Evolutionary conservation across 2,113 vertebrate genomes (phyloP).

Genomic region (Blennius ocellaris): DNA sequence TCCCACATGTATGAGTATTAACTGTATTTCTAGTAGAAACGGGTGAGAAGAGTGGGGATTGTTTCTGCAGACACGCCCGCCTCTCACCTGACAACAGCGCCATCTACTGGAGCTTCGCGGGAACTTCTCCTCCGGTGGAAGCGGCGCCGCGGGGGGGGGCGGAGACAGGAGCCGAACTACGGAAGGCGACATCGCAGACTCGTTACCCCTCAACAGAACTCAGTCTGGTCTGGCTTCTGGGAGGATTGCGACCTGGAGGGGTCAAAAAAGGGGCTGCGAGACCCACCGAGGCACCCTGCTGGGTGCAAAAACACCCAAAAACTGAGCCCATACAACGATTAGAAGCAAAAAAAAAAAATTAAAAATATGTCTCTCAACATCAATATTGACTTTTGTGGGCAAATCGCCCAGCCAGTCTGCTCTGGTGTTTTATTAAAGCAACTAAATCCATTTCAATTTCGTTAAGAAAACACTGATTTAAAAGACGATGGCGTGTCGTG

Average conservation of each 20-base stretch:
- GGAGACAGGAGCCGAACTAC: slow-evolving; percentile 13
- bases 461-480: slow-evolving; percentile 59
- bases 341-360: background rate
- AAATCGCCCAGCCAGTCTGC: slow-evolving; percentile 21
- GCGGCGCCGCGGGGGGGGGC: background rate
- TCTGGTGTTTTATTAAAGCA: slow-evolving; percentile 68
- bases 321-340: too few species aligned
- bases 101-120: slow-evolving; percentile 45
- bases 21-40: too few species aligned
- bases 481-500: slow-evolving; percentile 32
- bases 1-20: too few species aligned
- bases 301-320: too few species aligned
- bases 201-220: too few species aligned
- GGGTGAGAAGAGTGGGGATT: background rate
- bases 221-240: too few species aligned
- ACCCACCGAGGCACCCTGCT: too few species aligned
- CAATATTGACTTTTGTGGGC: background rate
- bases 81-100: slow-evolving; percentile 43
- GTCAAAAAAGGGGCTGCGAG: too few species aligned
- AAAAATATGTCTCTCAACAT: background rate
- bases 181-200: background rate
- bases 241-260: too few species aligned
- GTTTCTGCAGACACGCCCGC: slow-evolving; percentile 49
- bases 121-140: background rate
- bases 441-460: slow-evolving; percentile 55